Percentiles rank a stretch among this genome's conserved stretches.
phyloP scores from a whole-genome alignment of 2,113 vertebrate genomes.

The Catharus fuscescens region DNA sequence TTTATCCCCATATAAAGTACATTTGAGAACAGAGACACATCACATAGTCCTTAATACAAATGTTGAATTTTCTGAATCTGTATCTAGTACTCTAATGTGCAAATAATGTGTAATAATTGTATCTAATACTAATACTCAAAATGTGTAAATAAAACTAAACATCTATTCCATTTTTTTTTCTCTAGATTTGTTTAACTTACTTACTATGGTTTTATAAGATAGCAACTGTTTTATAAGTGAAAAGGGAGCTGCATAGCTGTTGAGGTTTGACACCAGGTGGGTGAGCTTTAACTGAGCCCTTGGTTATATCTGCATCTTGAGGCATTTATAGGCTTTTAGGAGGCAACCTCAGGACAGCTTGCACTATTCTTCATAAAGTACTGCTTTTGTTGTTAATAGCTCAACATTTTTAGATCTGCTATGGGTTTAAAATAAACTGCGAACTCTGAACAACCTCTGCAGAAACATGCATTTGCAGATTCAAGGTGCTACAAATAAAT shows the following conservation, averaged over 20 bases:
- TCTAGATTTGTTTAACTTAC: background rate
- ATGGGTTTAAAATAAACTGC: background rate
- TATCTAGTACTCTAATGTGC: background rate
- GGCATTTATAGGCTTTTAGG: background rate
- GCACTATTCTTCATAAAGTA: background rate
- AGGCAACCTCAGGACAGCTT: background rate
- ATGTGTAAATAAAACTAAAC: background rate
- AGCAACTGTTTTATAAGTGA: background rate
- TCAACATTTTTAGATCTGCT: background rate
- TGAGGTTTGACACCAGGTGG: too few relatives aligned
- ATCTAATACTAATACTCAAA: background rate
- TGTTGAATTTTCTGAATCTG: background rate
- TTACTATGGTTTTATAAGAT: constrained; percentile 32
- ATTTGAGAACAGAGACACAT: background rate
- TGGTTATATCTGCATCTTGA: background rate
- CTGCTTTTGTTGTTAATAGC: background rate
- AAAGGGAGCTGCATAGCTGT: background rate
- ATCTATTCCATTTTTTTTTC: background rate
- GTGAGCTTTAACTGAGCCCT: background rate
- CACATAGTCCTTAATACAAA: background rate
- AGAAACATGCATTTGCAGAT: background rate
- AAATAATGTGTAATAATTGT: background rate
- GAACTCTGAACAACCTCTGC: background rate
- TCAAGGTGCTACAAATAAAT: background rate
- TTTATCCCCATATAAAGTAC: background rate